Evolutionary conservation across 2,888 invertebrate genomes (phyloP), one percentile per base, ranked within the genome.

Genomic region (Ochropleura plecta): DNA sequence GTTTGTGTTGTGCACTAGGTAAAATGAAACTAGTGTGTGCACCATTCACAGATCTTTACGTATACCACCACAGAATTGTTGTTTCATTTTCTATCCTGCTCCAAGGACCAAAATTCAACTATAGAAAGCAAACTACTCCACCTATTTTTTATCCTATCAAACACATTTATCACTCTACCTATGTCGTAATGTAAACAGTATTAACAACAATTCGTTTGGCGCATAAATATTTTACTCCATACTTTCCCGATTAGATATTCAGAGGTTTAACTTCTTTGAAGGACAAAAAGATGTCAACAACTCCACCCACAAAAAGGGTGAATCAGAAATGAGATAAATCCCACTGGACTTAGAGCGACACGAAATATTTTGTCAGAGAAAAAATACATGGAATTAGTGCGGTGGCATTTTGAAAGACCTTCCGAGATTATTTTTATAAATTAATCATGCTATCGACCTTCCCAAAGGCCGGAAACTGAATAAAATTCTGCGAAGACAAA

Each of bases 301-400:
- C 73, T 71, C 70, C 62, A 66, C 62, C 78, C 79, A 44, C 73
- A 81, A 79, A 86, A 87, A 84, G 82, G 85, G 83, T 87, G 83
- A 85, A 87, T 86, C 69, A 74, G 73, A 80, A 86, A 87, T 84
- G 82, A 82, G 81, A 78, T 80, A 81, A 88, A 73, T 77, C 85
- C 80, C 81, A 60, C 63, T 53, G 72, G 79, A 73, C 73, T 73
- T 57, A 70, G 63, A 70, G 63, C 60, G 66, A 79, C 68, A 70
- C 74, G 68, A 78, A 83, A 79, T 69, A 79, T 84, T 77, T 70
- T 65, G 64, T 72, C 30, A 18, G 48, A 44, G n/a, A 70, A 78
- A 81, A 77, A 63, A 51, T 40, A 57, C 74, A 77, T 46, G 46
- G 66, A 64, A 71, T 81, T 70, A 85, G 63, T 63, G 40, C 48